phyloP scores from a whole-genome alignment of 2,888 invertebrate species.

The Coelinius sp. region DNA sequence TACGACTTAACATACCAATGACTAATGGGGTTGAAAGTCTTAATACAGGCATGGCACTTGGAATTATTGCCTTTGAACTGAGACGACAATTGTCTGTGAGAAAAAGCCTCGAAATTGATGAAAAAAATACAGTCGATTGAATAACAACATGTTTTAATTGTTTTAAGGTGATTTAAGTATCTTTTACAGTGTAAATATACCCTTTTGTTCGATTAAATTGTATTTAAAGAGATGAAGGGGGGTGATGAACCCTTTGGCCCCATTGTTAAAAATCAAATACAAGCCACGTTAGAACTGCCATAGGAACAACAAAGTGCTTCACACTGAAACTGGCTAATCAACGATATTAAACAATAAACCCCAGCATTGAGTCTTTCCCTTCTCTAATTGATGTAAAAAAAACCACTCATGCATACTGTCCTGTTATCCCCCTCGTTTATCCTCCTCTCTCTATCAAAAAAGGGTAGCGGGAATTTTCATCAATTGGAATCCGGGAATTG shows the following conservation, averaged over 20 bases:
- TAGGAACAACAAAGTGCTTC: conserved; percentile 42
- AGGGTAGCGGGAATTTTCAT: not conserved
- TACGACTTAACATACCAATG: conserved; percentile 85
- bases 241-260: conserved; percentile 31
- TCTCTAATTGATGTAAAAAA: not conserved
- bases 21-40: conserved; percentile 85
- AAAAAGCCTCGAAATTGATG: not conserved
- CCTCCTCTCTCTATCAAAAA: not conserved
- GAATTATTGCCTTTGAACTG: conserved; percentile 88
- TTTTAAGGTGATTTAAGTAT: too few species aligned
- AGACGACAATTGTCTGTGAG: conserved; percentile 75
- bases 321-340: conserved; percentile 40
- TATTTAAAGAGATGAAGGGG: not conserved
- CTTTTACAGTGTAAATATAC: not conserved
- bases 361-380: conserved; percentile 9
- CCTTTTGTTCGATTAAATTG: too few species aligned
- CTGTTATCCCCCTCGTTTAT: conserved; percentile 28
- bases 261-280: not conserved
- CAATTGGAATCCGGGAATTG: too few species aligned
- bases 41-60: conserved; percentile 87
- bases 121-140: not conserved
- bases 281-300: conserved; percentile 29
- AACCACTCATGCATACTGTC: conserved; percentile 2
- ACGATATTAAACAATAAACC: conserved; percentile 41
- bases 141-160: not conserved